phyloP scores from a whole-genome alignment of 2,113 vertebrate genomes.

The Mionectes macconnelli region DNA sequence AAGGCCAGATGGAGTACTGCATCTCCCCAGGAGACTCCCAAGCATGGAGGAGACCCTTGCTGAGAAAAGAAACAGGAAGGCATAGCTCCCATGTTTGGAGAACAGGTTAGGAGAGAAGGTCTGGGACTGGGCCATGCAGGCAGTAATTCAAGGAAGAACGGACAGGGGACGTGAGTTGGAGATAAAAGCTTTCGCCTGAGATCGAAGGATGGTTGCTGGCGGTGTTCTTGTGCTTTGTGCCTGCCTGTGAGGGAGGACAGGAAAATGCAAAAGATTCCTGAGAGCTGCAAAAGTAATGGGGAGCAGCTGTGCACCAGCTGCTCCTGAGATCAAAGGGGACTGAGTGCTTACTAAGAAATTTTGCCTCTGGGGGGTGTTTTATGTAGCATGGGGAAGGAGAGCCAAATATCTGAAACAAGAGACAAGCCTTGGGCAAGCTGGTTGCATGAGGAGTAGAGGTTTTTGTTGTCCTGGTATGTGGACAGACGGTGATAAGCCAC shows the following conservation, averaged over 20 bases:
- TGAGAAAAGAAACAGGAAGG: background rate
- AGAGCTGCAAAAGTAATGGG: background rate
- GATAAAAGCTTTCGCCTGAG: background rate
- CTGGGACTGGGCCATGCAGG: background rate
- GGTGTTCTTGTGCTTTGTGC: background rate
- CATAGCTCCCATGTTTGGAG: accelerated
- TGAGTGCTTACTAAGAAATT: background rate
- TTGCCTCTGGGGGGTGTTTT: constrained; percentile 22
- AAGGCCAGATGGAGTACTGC: background rate
- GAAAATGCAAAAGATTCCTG: background rate
- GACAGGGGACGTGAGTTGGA: background rate
- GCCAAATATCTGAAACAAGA: background rate
- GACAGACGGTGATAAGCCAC: background rate
- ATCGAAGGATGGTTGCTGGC: background rate
- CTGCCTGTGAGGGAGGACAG: background rate
- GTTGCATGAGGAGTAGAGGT: background rate
- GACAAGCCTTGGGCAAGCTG: background rate
- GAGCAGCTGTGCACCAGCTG: constrained; percentile 56
- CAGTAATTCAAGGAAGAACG: background rate
- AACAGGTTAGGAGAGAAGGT: background rate
- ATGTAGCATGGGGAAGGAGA: background rate
- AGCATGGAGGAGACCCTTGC: background rate
- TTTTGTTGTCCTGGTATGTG: background rate
- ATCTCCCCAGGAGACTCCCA: background rate
- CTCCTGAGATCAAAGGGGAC: constrained; percentile 13